Evolutionary conservation across 2,888 invertebrate genomes (phyloP).

Genomic region (Sabellastarte sp.): DNA sequence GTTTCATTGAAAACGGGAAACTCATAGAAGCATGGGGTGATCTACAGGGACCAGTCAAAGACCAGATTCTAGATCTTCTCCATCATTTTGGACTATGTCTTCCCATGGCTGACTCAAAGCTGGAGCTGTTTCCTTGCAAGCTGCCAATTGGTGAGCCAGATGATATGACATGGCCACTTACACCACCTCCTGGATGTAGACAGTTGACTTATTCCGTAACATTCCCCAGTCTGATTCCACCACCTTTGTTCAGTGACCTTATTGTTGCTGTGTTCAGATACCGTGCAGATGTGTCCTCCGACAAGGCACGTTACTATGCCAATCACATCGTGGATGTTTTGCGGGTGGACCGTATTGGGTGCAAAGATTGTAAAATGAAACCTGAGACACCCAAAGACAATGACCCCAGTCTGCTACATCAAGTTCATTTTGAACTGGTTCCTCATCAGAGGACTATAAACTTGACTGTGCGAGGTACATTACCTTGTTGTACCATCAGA

Average conservation of each 20-base stretch:
- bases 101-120: slow-evolving; percentile 16
- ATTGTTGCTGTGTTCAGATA: slow-evolving; percentile 18
- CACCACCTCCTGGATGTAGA: slow-evolving; percentile 8
- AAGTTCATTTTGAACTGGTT: slow-evolving; percentile 26
- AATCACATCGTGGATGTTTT: slow-evolving; percentile 27
- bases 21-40: slow-evolving; percentile 16
- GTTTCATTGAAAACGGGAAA: slow-evolving; percentile 22
- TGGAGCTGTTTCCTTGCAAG: slow-evolving; percentile 27
- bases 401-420: slow-evolving; percentile 11
- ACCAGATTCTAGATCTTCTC: slow-evolving; percentile 20
- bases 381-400: background rate
- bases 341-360: slow-evolving; percentile 17
- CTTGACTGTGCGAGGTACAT: slow-evolving; percentile 21
- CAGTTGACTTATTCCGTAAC: slow-evolving; percentile 27
- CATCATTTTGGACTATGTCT: slow-evolving; percentile 28
- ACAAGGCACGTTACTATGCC: slow-evolving; percentile 15
- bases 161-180: slow-evolving; percentile 20
- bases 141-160: slow-evolving; percentile 30
- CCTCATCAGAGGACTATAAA: slow-evolving; percentile 21
- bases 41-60: slow-evolving; percentile 7
- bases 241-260: slow-evolving; percentile 28
- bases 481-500: slow-evolving; percentile 26
- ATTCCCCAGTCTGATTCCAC: slow-evolving; percentile 27
- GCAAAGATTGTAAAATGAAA: slow-evolving; percentile 15
- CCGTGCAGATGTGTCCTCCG: slow-evolving; percentile 5